Percentiles rank a stretch among this genome's conserved stretches.
Conservation (phyloP, 1,140 invertebrate genomes). For the Phthorimaea operculella region DNA sequence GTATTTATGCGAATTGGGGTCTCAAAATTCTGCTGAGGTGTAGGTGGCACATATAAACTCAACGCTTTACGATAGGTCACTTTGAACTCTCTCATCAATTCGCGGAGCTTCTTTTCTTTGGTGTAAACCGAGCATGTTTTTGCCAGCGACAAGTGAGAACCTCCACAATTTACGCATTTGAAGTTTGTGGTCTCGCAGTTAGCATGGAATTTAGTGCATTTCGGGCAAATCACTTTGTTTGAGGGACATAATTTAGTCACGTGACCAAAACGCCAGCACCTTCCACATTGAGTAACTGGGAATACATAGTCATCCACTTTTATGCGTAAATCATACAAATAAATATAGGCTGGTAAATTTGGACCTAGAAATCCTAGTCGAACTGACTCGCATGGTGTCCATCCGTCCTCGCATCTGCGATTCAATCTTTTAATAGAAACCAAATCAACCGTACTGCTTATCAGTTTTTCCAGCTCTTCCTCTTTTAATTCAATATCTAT, state of each 20-base stretch:
- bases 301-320: conserved; percentile 17
- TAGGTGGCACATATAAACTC: conserved; percentile 1
- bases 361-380: conserved; percentile 21
- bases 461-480: conserved; percentile 6
- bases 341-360: conserved; percentile 16
- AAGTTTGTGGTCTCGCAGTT: conserved; percentile 6
- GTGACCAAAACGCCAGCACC: conserved; percentile 11
- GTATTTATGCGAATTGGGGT: neutral
- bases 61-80: conserved; percentile 2
- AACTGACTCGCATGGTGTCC: conserved; percentile 19
- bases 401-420: conserved; percentile 12
- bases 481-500: conserved; percentile 17
- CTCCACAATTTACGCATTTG: conserved; percentile 12
- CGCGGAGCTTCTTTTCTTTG: conserved; percentile 6
- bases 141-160: conserved; percentile 7
- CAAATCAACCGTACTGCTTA: conserved; percentile 6
- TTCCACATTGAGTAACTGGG: conserved; percentile 17
- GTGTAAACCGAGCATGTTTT: conserved; percentile 1
- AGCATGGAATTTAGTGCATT: conserved; percentile 4
- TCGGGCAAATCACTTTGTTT: conserved; percentile 7
- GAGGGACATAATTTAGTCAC: conserved; percentile 3
- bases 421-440: conserved; percentile 18
- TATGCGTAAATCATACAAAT: conserved; percentile 11
- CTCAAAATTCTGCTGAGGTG: neutral
- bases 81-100: conserved; percentile 7